Evolutionary conservation across 2,888 invertebrate genomes (phyloP).

Genomic region (Coenonympha arcania): DNA sequence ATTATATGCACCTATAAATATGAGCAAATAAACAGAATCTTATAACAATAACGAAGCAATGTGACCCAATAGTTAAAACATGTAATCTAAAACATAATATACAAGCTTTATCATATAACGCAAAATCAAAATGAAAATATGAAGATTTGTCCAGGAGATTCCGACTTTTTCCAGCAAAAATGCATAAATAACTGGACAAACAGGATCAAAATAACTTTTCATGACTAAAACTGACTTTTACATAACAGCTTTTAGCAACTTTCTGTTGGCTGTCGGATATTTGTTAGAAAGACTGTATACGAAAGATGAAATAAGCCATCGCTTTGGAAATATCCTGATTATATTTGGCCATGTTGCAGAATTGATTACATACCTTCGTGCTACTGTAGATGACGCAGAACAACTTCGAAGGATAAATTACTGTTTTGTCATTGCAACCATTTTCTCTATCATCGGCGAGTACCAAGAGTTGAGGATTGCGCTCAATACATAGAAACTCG

Average conservation of each 20-base stretch:
- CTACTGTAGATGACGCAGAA: not conserved
- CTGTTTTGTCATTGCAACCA: constrained; percentile 37
- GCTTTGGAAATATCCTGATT: constrained; percentile 33
- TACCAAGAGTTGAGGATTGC: constrained; percentile 34
- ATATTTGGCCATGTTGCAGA: constrained; percentile 36
- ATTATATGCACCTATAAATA: too few relatives aligned
- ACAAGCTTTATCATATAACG: not conserved
- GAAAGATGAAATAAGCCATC: constrained; percentile 19
- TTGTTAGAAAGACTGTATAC: constrained; percentile 31
- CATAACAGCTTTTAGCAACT: constrained; percentile 35
- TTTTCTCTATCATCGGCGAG: constrained; percentile 40
- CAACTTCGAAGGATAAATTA: constrained; percentile 26
- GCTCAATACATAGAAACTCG: constrained; percentile 9
- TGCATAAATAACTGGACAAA: not conserved
- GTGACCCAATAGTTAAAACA: too few relatives aligned
- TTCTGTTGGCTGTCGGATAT: constrained; percentile 36
- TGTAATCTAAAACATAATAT: too few relatives aligned
- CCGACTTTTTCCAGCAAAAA: not conserved
- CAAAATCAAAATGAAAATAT: not conserved
- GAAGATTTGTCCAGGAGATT: not conserved
- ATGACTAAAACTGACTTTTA: constrained; percentile 34
- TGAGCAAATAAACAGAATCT: too few relatives aligned
- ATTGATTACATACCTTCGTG: constrained; percentile 14
- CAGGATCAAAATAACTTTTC: constrained; percentile 12
- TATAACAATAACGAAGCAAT: too few relatives aligned